Evolutionary conservation across 2,888 invertebrate species (phyloP), one percentile per base, ranked within the genome.

Genomic region (Drosophila tripunctata): DNA sequence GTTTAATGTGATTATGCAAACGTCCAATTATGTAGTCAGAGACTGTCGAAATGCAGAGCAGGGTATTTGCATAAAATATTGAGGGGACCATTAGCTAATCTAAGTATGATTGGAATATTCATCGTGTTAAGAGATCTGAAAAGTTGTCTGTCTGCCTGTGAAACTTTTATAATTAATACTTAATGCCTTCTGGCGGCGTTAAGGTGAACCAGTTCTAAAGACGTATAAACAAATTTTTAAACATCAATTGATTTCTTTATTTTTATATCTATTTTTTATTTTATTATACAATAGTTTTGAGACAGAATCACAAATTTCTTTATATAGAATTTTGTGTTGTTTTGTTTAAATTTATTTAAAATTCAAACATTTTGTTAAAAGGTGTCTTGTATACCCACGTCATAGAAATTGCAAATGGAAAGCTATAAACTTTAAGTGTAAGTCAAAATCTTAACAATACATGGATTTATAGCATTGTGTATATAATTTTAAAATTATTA

Each of bases 201-300:
- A 51, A 71, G 71, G 62, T 70, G 62, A 75, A 70, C 75, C 73
- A 73, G 71, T 73, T 73, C 75, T 67, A 67, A 71, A 58, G 17
- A 47, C 54, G 24, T 10, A 30, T 44, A 50, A 74, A 50, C 33
- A 33, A 54, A 54, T 54, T 44, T 50, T 14, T 40, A 43, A 43
- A 44, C 17, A 43, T 38, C 14, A 44, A 52, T 57, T 17, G 41
- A 22, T 24, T 10, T 21, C 31, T 44, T 17, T 31, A 47, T 58
- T 4, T 51, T 51, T 7, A 3, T 22, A 47, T 41, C 4, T 41
- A 19, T 30, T 31, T 40, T 50, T 12, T 22, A 15, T 47, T 35
- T n/a, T n/a, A n/a, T n/a, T n/a, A n/a, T n/a, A n/a, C n/a, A n/a
- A 31, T 30, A 31, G 47, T 40, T 14, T 31, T 33, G 10, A 50